These are phyloP conservation scores for Heliconius melpomene DNA, from an alignment of 1,140 invertebrate species.

Conservation along the genomic window DNA sequence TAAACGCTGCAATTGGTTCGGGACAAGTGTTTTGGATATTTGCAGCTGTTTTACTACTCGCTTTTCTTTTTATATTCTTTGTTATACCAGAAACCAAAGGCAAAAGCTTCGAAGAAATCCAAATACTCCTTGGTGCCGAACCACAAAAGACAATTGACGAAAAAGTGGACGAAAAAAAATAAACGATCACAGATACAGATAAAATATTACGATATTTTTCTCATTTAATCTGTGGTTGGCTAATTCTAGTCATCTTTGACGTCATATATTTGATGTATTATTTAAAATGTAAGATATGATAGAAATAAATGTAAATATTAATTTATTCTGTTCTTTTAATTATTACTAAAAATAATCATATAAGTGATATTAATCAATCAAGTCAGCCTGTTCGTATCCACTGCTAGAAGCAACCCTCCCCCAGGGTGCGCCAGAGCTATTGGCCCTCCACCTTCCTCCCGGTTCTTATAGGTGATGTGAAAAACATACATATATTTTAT, in stretches of 20 bases:
- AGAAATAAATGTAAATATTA: constrained; percentile 7
- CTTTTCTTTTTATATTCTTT: constrained; percentile 88
- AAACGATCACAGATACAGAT: constrained; percentile 62
- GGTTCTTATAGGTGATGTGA: too few species aligned
- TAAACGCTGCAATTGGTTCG: constrained; percentile 82
- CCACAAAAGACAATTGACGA: constrained; percentile 42
- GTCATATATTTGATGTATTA: constrained; percentile 26
- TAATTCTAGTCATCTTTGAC: constrained; percentile 49
- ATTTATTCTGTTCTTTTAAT: neutral
- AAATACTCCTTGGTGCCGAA: constrained; percentile 81
- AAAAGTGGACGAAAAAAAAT: constrained; percentile 62
- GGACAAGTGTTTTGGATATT: constrained; percentile 92
- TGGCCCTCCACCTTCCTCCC: too few species aligned
- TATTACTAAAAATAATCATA: too few species aligned
- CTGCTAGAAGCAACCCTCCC: too few species aligned
- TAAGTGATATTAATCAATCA: neutral
- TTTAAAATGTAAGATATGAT: neutral
- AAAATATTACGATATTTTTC: constrained; percentile 56
- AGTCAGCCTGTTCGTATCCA: neutral
- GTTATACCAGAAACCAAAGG: constrained; percentile 95
- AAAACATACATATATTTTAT: too few species aligned
- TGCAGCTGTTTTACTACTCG: constrained; percentile 85
- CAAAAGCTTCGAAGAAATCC: constrained; percentile 92
- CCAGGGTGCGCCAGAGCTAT: constrained; percentile 42
- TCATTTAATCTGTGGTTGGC: constrained; percentile 47